Evolutionary conservation across 2,888 invertebrate genomes (phyloP).

Genomic region (Thyatira batis): DNA sequence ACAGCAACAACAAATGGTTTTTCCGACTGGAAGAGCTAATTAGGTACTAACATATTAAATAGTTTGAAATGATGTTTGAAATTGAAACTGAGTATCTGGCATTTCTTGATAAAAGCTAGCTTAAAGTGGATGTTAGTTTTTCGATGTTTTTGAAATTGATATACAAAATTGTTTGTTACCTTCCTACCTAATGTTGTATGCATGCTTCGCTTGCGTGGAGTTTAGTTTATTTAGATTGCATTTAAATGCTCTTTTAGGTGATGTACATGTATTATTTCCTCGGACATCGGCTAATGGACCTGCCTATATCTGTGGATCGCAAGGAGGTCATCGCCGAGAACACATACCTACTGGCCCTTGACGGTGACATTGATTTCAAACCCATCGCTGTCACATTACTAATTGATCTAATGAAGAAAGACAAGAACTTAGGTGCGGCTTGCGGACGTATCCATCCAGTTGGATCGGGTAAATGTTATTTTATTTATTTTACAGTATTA

Average conservation of each 20-base stretch:
- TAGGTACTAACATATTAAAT: background rate
- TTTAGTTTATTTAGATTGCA: too few species aligned
- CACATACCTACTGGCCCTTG: slow-evolving; percentile 91
- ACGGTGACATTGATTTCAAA: slow-evolving; percentile 95
- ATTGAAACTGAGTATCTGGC: too few species aligned
- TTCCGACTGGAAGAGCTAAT: too few species aligned
- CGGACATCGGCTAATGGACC: slow-evolving; percentile 89
- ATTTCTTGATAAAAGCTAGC: too few species aligned
- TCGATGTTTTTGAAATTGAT: too few species aligned
- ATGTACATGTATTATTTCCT: slow-evolving; percentile 97
- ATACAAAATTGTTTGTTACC: too few species aligned
- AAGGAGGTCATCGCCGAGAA: slow-evolving; percentile 89
- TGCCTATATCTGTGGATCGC: slow-evolving; percentile 80
- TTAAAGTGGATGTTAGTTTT: too few species aligned
- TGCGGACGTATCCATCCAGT: slow-evolving; percentile 96
- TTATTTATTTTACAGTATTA: too few species aligned
- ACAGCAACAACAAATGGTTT: background rate
- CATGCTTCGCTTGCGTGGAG: too few species aligned
- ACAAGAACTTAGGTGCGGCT: slow-evolving; percentile 90
- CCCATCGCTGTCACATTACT: slow-evolving; percentile 90
- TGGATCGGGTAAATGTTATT: slow-evolving; percentile 83
- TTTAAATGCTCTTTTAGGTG: slow-evolving; percentile 74
- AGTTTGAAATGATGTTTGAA: background rate
- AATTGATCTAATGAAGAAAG: slow-evolving; percentile 93
- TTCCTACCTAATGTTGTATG: too few species aligned